Conservation (phyloP, 2,113 vertebrate genomes). For the Ceratotherium simum region DNA sequence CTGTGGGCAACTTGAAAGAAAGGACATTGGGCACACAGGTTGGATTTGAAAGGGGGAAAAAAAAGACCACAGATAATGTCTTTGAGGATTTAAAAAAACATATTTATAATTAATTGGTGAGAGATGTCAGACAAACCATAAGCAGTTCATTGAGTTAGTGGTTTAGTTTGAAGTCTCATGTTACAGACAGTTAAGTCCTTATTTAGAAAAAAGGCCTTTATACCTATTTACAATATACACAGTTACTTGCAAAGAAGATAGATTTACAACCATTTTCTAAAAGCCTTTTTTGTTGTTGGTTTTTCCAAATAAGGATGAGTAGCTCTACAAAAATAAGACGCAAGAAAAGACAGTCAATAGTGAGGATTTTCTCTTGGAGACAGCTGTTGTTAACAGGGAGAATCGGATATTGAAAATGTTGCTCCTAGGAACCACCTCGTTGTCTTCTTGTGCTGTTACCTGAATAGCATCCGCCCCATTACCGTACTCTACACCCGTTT, state of each 20-base stretch:
- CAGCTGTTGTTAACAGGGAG: conserved; percentile 50
- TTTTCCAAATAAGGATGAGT: conserved; percentile 85
- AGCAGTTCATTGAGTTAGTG: conserved; percentile 84
- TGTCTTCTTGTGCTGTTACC: conserved; percentile 62
- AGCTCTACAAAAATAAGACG: conserved; percentile 87
- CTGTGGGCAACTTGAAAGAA: conserved; percentile 85
- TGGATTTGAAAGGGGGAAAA: conserved; percentile 72
- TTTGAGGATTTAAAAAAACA: conserved; percentile 72
- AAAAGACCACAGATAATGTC: conserved; percentile 85
- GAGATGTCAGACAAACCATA: conserved; percentile 85
- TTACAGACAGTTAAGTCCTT: conserved; percentile 92
- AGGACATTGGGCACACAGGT: conserved; percentile 81
- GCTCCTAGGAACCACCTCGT: conserved; percentile 49
- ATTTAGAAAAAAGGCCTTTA: conserved; percentile 95
- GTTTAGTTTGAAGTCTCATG: conserved; percentile 92
- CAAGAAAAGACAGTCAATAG: conserved; percentile 75
- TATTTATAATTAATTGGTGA: conserved; percentile 87
- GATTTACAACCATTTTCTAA: conserved; percentile 91
- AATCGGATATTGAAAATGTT: conserved; percentile 24
- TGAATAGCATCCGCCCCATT: background rate
- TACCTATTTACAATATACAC: conserved; percentile 98
- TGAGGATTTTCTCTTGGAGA: conserved; percentile 69
- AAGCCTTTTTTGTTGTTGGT: conserved; percentile 83
- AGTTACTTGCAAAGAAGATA: conserved; percentile 88
- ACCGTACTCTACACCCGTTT: conserved; percentile 56